Evolutionary conservation across 92 coral and sea anemone genomes (phyloP).

Genomic region (Epizoanthus scotinus): DNA sequence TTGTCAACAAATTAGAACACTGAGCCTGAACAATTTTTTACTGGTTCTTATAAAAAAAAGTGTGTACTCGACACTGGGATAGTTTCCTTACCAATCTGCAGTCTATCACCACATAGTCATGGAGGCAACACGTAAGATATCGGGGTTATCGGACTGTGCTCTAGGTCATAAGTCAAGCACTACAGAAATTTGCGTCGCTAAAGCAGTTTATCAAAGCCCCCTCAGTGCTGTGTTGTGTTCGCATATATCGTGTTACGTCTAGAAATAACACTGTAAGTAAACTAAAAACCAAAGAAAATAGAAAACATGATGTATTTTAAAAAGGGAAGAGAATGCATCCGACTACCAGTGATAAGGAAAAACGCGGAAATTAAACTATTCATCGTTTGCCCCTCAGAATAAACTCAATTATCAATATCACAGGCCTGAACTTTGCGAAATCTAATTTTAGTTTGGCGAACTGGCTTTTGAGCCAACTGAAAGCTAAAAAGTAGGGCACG

Average conservation of each 20-base stretch:
- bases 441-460: neutral
- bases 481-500: neutral
- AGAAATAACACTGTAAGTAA: neutral
- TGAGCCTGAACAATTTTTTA: too few relatives aligned
- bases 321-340: neutral
- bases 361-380: conserved; percentile 9
- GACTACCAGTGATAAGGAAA: conserved; percentile 1
- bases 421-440: neutral
- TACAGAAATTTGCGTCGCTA: neutral
- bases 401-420: neutral
- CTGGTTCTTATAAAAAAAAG: too few relatives aligned
- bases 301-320: neutral
- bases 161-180: conserved; percentile 12
- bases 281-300: neutral
- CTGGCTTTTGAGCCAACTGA: neutral
- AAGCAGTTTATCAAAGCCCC: conserved; percentile 11
- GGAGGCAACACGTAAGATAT: neutral
- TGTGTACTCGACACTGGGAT: neutral
- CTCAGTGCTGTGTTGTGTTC: conserved; percentile 17
- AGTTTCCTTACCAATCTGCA: neutral
- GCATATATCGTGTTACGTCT: conserved; percentile 31
- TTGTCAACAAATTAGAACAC: too few relatives aligned
- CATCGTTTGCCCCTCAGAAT: neutral
- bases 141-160: neutral
- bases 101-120: neutral